Evolutionary conservation across 2,888 invertebrate genomes (phyloP).

Genomic region (Tyria jacobaeae): DNA sequence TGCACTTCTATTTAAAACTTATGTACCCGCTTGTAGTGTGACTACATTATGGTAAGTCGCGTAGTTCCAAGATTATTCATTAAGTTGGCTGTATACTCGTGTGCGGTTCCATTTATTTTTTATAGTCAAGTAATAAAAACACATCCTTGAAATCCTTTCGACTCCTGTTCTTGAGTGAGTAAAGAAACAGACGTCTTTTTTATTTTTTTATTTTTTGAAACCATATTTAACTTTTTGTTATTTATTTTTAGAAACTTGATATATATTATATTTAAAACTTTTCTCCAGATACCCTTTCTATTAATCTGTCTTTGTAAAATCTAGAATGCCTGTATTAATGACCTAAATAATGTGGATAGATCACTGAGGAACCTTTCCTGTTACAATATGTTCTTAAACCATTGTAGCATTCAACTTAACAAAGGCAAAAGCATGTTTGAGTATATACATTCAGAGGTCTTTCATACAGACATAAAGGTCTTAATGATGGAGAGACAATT

Average conservation of each 20-base stretch:
- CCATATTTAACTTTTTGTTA: background rate
- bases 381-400: background rate
- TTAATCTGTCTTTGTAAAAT: background rate
- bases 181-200: constrained; percentile 28
- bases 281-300: background rate
- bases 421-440: background rate
- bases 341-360: background rate
- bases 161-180: constrained; percentile 22
- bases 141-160: constrained; percentile 41
- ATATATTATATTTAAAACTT: too few relatives aligned
- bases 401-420: too few relatives aligned
- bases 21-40: constrained; percentile 5
- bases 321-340: background rate
- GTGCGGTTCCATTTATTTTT: constrained; percentile 12
- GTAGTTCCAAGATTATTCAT: background rate
- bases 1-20: constrained; percentile 30
- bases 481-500: too few relatives aligned
- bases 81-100: background rate
- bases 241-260: background rate
- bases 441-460: background rate
- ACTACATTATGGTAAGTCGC: background rate
- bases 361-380: background rate
- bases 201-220: constrained; percentile 7
- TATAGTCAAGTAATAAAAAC: constrained; percentile 18
- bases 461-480: background rate